Evolutionary conservation across 2,888 invertebrate species (phyloP).

Genomic region (Erynnis tages): DNA sequence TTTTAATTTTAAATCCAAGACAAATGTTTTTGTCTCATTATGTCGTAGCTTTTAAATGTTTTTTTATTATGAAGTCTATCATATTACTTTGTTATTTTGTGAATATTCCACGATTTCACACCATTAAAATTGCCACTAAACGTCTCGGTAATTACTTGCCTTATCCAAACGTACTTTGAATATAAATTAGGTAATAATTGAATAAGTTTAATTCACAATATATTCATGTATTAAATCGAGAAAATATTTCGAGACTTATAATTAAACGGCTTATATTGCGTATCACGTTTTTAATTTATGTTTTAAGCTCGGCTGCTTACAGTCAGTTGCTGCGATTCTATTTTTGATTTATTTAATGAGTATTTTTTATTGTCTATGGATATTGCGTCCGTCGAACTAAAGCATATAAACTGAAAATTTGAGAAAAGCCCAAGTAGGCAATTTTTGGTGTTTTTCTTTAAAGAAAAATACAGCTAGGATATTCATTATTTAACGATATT

Average conservation of each 20-base stretch:
- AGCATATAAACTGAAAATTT: too few species aligned
- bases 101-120: constrained; percentile 18
- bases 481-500: too few species aligned
- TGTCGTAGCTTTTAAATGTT: constrained; percentile 7
- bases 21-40: not conserved
- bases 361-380: not conserved
- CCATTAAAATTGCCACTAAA: constrained; percentile 9
- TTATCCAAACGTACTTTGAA: constrained; percentile 16
- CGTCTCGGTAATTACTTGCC: constrained; percentile 14
- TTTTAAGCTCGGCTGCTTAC: constrained; percentile 3
- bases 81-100: constrained; percentile 7
- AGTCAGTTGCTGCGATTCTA: not conserved
- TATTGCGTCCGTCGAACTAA: not conserved
- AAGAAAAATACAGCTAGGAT: too few species aligned
- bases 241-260: constrained; percentile 20
- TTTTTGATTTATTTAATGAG: too few species aligned
- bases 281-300: constrained; percentile 20
- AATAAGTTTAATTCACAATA: constrained; percentile 9
- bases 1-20: constrained; percentile 4
- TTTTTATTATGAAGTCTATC: not conserved
- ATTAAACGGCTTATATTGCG: constrained; percentile 16
- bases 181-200: constrained; percentile 18
- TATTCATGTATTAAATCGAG: constrained; percentile 15
- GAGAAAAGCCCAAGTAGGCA: too few species aligned
- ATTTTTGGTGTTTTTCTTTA: too few species aligned